These are phyloP conservation scores for Lutjanus argentimaculatus DNA, from an alignment of 2,797 vertebrate species.

Conservation along the genomic window DNA sequence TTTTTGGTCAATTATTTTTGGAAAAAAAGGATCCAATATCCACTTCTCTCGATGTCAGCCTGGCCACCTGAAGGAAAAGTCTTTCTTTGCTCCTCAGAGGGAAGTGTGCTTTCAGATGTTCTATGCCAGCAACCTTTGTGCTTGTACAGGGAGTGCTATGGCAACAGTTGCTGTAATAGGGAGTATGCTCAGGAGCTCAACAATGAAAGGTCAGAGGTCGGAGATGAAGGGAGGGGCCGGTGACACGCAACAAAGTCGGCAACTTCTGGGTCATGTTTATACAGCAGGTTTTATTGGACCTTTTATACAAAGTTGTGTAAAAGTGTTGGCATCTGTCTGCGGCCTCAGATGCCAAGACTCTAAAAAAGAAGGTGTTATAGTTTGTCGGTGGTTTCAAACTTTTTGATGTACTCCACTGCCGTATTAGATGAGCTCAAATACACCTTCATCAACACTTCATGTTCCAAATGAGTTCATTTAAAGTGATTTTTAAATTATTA, in stretches of 20 bases:
- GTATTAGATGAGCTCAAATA: neutral
- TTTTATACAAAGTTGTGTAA: constrained; percentile 34
- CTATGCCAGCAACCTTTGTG: constrained; percentile 74
- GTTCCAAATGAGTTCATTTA: neutral
- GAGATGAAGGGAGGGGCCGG: constrained; percentile 68
- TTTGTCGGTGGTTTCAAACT: neutral
- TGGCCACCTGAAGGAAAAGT: constrained; percentile 42
- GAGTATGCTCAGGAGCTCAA: constrained; percentile 59
- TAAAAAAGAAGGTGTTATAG: neutral
- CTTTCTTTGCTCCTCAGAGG: constrained; percentile 63
- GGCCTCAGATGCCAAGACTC: neutral
- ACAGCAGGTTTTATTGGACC: constrained; percentile 21
- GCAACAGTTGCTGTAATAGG: constrained; percentile 84
- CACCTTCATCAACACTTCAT: neutral
- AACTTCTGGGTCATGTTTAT: constrained; percentile 32
- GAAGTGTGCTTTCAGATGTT: constrained; percentile 66
- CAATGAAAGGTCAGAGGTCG: constrained; percentile 80
- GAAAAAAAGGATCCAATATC: constrained; percentile 16
- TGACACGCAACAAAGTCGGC: constrained; percentile 33
- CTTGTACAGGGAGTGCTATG: constrained; percentile 77
- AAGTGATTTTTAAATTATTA: neutral
- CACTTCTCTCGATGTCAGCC: constrained; percentile 25
- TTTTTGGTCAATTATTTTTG: constrained; percentile 21
- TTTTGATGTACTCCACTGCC: neutral
- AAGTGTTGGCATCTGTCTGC: constrained; percentile 25